Conservation (phyloP, 2,113 vertebrate species). For the Calidris pugnax region DNA sequence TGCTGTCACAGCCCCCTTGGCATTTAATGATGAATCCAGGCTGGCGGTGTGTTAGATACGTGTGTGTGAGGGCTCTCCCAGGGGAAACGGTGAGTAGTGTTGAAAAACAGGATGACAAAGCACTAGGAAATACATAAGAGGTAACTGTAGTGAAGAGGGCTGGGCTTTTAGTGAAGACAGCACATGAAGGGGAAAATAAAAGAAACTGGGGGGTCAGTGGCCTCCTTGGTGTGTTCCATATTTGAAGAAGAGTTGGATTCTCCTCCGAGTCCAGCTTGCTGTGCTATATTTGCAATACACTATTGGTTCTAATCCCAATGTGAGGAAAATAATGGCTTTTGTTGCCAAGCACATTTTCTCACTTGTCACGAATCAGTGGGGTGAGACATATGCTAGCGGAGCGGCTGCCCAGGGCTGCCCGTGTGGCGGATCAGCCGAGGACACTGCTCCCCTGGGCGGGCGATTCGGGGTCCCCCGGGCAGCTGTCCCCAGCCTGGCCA, state of each 20-base stretch:
- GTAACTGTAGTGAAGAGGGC: not conserved
- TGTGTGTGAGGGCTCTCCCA: not conserved
- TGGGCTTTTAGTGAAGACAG: not conserved
- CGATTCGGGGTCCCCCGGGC: not conserved
- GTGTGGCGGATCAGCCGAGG: not conserved
- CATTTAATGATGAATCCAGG: fast-evolving
- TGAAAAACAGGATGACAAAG: not conserved
- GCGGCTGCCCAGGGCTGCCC: not conserved
- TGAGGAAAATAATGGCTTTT: constrained; percentile 41
- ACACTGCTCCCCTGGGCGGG: fast-evolving
- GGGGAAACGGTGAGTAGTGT: fast-evolving
- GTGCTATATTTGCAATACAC: constrained; percentile 30
- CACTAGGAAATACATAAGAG: not conserved
- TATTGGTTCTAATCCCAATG: constrained; percentile 45
- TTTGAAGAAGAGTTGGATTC: not conserved
- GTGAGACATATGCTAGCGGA: constrained; percentile 12
- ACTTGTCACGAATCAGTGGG: constrained; percentile 28
- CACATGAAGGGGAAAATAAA: not conserved
- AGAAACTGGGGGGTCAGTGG: not conserved
- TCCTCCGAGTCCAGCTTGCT: not conserved
- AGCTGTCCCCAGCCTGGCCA: fast-evolving
- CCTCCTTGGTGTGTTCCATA: not conserved
- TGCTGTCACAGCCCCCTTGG: fast-evolving
- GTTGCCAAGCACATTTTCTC: constrained; percentile 51
- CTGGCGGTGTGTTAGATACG: fast-evolving